Base-by-base conservation (phyloP, 2,113 vertebrate genomes). In the Columba janthina region DNA sequence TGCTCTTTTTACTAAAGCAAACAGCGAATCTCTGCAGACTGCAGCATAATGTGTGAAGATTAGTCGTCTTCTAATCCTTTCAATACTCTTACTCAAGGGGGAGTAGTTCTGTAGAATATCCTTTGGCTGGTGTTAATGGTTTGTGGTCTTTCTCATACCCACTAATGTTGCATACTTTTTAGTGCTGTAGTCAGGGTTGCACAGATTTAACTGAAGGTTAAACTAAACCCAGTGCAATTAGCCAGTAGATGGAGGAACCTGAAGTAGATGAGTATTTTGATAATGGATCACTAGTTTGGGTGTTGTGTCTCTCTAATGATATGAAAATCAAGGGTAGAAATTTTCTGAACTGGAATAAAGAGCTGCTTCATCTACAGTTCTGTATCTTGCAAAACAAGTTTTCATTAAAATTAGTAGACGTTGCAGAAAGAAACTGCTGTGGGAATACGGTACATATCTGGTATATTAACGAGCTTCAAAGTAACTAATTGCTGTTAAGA, bases 391-490 rank as follows among this genome's bases (percentile, higher is more conserved):
- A 65, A 26, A 79, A 18, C 12, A 28, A 36, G 1, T 32, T 50
- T 69, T 62, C 44, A 40, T 62, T 51, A 28, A 36, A 44, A 44
- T 44, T 44, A 44, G 42, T 44, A 44, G 53, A 25, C 20, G 6
- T 3, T 54, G 44, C 2, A 2, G 66, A 51, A 61, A 11, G 78
- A n/a, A 78, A 5, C 38, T 65, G 9, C 72, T 18, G 9, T 44
- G 79, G 36, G n/a, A 34, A 53, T 0, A 12, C 1, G 3, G 46
- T 31, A 13, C 7, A 0, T 5, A 8, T 4, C 57, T 53, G 58
- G 18, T 71, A 13, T 18, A n/a, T 53, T 76, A 90, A 84, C 56
- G 28, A 76, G 48, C 58, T 69, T 31, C 24, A 11, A 15, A 64
- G 53, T 57, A 56, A 32, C 64, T 64, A 50, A 84, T 34, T 83